Conservation (phyloP, 2,888 invertebrate species). For the Cybosia mesomella region DNA sequence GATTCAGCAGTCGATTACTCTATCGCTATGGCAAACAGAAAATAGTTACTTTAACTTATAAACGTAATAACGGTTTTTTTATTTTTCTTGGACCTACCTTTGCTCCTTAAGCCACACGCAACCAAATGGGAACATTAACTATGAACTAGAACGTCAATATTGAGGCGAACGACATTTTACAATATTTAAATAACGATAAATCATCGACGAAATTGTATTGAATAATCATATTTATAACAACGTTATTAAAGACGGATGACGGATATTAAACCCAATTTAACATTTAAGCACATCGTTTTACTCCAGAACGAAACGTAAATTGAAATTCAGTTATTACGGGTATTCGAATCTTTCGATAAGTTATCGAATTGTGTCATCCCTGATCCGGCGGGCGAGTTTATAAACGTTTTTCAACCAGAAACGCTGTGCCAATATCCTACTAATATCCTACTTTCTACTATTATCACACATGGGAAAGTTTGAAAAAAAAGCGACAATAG, state of each 20-base stretch:
- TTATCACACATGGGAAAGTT: too few species aligned
- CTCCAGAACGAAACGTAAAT: conserved; percentile 27
- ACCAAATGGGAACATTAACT: too few species aligned
- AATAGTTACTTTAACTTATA: too few species aligned
- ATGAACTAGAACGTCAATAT: too few species aligned
- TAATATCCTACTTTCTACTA: too few species aligned
- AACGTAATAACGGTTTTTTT: too few species aligned
- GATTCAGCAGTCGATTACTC: too few species aligned
- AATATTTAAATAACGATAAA: conserved; percentile 3
- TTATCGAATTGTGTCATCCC: conserved; percentile 35
- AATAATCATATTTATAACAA: conserved; percentile 11
- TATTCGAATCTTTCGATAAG: conserved; percentile 29
- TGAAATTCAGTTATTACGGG: conserved; percentile 30
- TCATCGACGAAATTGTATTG: conserved; percentile 1
- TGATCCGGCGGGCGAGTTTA: conserved; percentile 36
- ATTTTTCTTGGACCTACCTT: too few species aligned
- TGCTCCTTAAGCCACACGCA: too few species aligned
- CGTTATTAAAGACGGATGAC: conserved; percentile 14
- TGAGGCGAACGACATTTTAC: not conserved
- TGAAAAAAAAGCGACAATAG: too few species aligned
- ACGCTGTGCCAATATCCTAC: too few species aligned
- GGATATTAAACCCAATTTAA: conserved; percentile 17
- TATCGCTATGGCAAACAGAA: too few species aligned
- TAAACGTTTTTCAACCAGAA: conserved; percentile 40
- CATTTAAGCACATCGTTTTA: conserved; percentile 29